Conservation (phyloP, 2,113 vertebrate genomes). For the Hemichromis elongatus region DNA sequence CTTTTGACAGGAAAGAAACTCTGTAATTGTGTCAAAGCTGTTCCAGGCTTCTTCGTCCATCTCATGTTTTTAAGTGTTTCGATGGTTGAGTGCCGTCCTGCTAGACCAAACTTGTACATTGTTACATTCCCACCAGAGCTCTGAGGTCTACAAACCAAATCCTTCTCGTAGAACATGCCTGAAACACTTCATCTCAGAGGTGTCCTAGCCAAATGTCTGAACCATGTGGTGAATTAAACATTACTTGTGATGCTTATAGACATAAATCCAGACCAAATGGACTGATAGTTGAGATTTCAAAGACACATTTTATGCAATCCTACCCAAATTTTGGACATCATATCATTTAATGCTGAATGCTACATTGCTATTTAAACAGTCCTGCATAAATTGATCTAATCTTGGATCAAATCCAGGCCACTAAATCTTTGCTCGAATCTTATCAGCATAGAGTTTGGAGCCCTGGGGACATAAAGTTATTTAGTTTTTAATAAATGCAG, state of each 20-base stretch:
- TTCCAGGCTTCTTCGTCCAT: not conserved
- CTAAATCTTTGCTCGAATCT: not conserved
- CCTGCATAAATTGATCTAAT: not conserved
- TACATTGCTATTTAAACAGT: not conserved
- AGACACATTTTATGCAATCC: not conserved
- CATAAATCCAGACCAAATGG: not conserved
- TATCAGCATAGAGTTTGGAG: not conserved
- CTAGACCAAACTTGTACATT: not conserved
- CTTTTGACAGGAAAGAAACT: not conserved
- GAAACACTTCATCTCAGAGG: not conserved
- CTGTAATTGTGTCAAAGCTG: not conserved
- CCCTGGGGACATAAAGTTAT: not conserved
- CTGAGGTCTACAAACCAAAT: not conserved
- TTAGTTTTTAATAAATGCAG: not conserved
- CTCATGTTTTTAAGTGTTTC: not conserved
- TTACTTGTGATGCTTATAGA: not conserved
- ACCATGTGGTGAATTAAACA: not conserved
- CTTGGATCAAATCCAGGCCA: not conserved
- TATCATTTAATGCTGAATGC: not conserved
- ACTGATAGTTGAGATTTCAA: not conserved
- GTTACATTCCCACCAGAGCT: not conserved
- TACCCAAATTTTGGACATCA: not conserved
- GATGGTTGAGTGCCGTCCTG: not conserved
- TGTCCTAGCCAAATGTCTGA: not conserved
- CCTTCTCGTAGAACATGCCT: not conserved